Percentiles rank a stretch among this genome's conserved stretches.
These are phyloP conservation scores for Zaprionus lineosus DNA, from an alignment of 2,888 invertebrate species.

Conservation along the genomic window DNA sequence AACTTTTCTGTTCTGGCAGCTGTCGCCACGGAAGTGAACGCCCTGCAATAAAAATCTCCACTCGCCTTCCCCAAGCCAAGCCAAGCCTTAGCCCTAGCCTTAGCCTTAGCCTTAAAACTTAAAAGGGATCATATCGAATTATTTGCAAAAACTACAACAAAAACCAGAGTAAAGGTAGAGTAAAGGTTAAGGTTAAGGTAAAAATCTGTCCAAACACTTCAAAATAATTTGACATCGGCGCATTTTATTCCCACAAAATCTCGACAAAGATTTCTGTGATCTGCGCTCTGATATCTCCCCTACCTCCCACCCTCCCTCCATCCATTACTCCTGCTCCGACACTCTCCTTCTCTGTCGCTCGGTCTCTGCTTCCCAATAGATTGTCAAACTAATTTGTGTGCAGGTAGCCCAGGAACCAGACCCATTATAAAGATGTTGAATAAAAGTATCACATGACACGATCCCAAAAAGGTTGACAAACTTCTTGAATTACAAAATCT, in stretches of 20 bases:
- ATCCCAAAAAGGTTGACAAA: constrained; percentile 69
- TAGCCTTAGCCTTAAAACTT: background rate
- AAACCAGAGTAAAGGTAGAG: too few species aligned
- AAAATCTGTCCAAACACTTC: constrained; percentile 82
- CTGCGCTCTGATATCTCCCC: constrained; percentile 23
- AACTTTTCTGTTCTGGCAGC: constrained; percentile 42
- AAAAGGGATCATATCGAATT: constrained; percentile 66
- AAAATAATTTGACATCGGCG: constrained; percentile 81
- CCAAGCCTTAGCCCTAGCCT: too few species aligned
- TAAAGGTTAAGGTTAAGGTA: constrained; percentile 19
- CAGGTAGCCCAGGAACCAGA: constrained; percentile 55
- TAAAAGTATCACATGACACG: constrained; percentile 72
- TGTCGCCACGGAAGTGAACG: constrained; percentile 72
- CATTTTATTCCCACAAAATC: constrained; percentile 79
- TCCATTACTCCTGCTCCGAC: constrained; percentile 11
- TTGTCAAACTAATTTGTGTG: constrained; percentile 74
- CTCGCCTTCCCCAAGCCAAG: constrained; percentile 1
- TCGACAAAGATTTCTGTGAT: constrained; percentile 35
- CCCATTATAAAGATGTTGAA: constrained; percentile 65
- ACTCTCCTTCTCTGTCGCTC: too few species aligned
- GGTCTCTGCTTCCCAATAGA: constrained; percentile 41
- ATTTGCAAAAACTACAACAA: constrained; percentile 50
- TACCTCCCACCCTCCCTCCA: background rate
- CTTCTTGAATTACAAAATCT: constrained; percentile 65
- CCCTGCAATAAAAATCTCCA: constrained; percentile 61